Base-by-base conservation (phyloP, 2,888 invertebrate genomes). In the Drepanosiphum platanoidis region DNA sequence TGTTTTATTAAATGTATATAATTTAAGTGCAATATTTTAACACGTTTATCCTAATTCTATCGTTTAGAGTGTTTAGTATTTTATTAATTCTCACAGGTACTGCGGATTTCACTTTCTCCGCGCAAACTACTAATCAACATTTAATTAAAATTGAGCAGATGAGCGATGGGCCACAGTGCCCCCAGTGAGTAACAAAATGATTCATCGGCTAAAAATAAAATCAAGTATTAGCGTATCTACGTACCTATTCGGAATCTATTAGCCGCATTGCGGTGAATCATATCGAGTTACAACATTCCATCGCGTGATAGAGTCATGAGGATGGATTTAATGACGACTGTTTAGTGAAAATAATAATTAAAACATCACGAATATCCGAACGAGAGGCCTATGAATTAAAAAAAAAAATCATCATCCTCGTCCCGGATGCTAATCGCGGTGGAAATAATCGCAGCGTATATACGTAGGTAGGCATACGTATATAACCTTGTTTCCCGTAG, bases 341-440 rank as follows among this genome's bases (percentile, higher is more conserved):
- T 77, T 39, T 36, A 61, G 36, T 39, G 61, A 61, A 77, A 39
- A 77, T 30, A n/a, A 77, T 61, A 27, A 18, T 64, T 77, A 77
- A 77, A 27, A 64, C 36, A 34, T 1, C 34, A 39, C 18, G 61
- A 39, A 77, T 34, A 34, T 52, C 74, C 11, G 13, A 34, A 1
- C 13, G 13, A 5, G 36, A n/a, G n/a, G n/a, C n/a, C 7, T 61
- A 11, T 27, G 27, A 30, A 64, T n/a, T n/a, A 64, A 64, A 7
- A 58, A 58, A 61, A n/a, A 61, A 30, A 64, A 79, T 42, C 66
- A 34, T 79, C n/a, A n/a, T n/a, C n/a, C n/a, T n/a, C n/a, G n/a
- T n/a, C 46, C 79, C 79, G 79, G 79, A 79, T 79, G 68, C 32
- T 79, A 11, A 36, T 61, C 36, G 52, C 34, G 36, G 34, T 18